Evolutionary conservation across 2,797 vertebrate species (phyloP), one percentile per base, ranked within the genome.

Genomic region (Megalops cyprinoides): DNA sequence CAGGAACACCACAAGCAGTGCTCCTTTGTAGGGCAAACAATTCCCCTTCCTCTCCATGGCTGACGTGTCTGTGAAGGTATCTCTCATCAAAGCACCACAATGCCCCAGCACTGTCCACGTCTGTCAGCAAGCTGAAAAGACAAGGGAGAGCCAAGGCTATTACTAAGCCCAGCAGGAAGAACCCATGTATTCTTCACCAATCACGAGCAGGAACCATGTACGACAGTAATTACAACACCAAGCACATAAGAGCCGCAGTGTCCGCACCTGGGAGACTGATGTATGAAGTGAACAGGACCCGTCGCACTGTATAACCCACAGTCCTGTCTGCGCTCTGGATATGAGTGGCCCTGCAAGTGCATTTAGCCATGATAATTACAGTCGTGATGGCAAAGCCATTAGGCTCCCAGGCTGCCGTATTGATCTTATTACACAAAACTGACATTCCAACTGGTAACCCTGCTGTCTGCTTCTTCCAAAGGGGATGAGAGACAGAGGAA

Each of bases 1-100:
- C 88, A 98, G 88, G 83, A 96, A 84, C 83, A 98, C 88, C 90
- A 96, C 71, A 84, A 97, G 88, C 87, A 92, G 89, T 81, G 82
- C 86, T 87, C 87, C 87, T 88, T 87, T 84, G 85, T 89, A 69
- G 91, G 89, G 88, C 87, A 91, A 88, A 77, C 83, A 83, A 85
- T 69, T 91, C 89, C 90, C 94, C 84, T 81, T 91, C 88, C 86
- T 93, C 91, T 88, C 94, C 96, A 95, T 97, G 92, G 85, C 95
- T 88, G 51, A 89, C 86, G 90, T 87, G 78, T 84, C 88, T 76
- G 81, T 81, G 84, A 84, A 87, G 89, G 90, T 12, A 4, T 23
- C 34, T 69, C 34, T 69, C 18, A 8, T 69, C 65, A 34, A 0
- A 23, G 65, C 65, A 10, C 62, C 15, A 37, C 34, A 31, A 3